A percentile compares a stretch with the other conserved stretches of the same genome.
Evolutionary conservation across 2,797 vertebrate genomes (phyloP).

Genomic region (Sebastes diploproa): DNA sequence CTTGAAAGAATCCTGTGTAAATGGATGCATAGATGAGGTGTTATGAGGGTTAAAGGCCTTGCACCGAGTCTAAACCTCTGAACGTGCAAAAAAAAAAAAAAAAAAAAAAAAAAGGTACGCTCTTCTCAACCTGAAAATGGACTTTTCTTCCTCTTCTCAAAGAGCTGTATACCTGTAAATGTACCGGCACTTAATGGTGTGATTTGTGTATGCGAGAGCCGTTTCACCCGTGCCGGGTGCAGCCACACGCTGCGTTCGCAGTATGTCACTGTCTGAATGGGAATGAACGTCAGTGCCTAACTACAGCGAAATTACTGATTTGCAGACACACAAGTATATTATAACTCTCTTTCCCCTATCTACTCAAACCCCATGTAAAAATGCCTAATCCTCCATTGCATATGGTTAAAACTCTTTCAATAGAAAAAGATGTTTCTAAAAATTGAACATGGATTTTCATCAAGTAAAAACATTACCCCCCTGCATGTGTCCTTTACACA

Average conservation of each 20-base stretch:
- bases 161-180: constrained; percentile 51
- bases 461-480: constrained; percentile 77
- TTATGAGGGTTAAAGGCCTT: constrained; percentile 62
- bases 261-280: constrained; percentile 40
- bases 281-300: constrained; percentile 63
- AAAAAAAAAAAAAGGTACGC: constrained; percentile 38
- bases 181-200: constrained; percentile 28
- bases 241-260: constrained; percentile 44
- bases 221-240: constrained; percentile 30
- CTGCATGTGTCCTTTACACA: constrained; percentile 63
- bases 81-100: constrained; percentile 57
- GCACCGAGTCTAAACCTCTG: constrained; percentile 65
- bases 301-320: constrained; percentile 63
- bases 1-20: constrained; percentile 64
- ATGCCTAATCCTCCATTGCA: constrained; percentile 60
- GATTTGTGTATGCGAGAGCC: constrained; percentile 40
- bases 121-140: constrained; percentile 58
- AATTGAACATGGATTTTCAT: constrained; percentile 75
- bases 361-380: constrained; percentile 71
- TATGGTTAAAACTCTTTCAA: constrained; percentile 74
- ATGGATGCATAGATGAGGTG: constrained; percentile 69
- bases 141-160: constrained; percentile 40
- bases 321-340: constrained; percentile 69
- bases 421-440: constrained; percentile 79
- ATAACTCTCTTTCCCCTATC: constrained; percentile 57